phyloP scores from a whole-genome alignment of 2,113 vertebrate species.

The Hassar affinis region DNA sequence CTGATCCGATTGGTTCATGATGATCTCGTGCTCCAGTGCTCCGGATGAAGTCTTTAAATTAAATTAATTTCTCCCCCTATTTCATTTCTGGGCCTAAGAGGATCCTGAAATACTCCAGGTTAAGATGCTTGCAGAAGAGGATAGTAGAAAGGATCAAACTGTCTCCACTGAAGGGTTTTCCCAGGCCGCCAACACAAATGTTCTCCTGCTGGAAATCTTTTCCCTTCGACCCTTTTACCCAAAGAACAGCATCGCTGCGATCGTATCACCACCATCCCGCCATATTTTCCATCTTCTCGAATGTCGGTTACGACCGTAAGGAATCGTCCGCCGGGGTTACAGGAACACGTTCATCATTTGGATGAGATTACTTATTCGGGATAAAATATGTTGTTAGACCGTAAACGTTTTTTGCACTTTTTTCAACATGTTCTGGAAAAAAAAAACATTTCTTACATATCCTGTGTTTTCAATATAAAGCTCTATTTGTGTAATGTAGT shows the following conservation, averaged over 20 bases:
- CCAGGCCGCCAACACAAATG: not conserved
- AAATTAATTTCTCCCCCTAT: too few species aligned
- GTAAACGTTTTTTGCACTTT: slow-evolving; percentile 95
- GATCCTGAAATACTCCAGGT: not conserved
- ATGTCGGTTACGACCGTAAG: slow-evolving; percentile 83
- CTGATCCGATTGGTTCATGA: too few species aligned
- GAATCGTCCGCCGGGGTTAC: slow-evolving; percentile 70
- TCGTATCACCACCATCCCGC: slow-evolving; percentile 76
- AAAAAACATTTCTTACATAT: slow-evolving; percentile 85
- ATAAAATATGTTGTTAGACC: slow-evolving; percentile 75
- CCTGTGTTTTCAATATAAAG: slow-evolving; percentile 85
- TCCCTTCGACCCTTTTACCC: slow-evolving; percentile 65
- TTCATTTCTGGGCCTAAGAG: too few species aligned
- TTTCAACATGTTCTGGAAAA: slow-evolving; percentile 82
- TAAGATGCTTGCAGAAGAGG: slow-evolving; percentile 37
- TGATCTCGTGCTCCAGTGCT: too few species aligned
- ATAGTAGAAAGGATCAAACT: not conserved
- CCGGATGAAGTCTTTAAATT: too few species aligned
- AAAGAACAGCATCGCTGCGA: slow-evolving; percentile 67
- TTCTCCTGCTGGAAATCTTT: slow-evolving; percentile 50
- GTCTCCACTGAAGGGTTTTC: not conserved
- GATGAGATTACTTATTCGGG: slow-evolving; percentile 69
- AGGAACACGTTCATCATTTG: slow-evolving; percentile 71
- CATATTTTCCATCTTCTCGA: slow-evolving; percentile 77
- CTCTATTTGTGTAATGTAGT: slow-evolving; percentile 84